Conservation (phyloP, 2,113 vertebrate genomes). For the Toxotes chatareus region DNA sequence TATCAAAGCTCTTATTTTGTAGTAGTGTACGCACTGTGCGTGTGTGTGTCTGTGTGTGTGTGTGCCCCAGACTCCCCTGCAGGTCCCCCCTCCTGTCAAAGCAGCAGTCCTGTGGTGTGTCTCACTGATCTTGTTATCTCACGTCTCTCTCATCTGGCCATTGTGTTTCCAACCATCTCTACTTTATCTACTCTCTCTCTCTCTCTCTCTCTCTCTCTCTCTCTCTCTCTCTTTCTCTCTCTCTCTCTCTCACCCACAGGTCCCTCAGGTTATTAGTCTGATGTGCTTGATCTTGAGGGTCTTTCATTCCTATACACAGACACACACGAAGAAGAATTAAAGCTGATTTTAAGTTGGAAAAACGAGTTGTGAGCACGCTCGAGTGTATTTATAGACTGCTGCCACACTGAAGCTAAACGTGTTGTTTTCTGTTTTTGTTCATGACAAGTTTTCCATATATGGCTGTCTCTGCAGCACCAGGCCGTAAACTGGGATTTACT, state of each 20-base stretch:
- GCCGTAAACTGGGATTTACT: not conserved
- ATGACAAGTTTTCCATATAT: slow-evolving; percentile 41
- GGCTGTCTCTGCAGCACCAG: slow-evolving; percentile 1
- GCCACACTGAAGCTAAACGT: slow-evolving; percentile 2
- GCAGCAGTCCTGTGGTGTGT: slow-evolving; percentile 68
- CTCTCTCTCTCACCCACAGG: slow-evolving; percentile 30
- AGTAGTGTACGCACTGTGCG: not conserved
- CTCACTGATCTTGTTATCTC: slow-evolving; percentile 64
- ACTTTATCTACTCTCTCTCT: slow-evolving; percentile 66
- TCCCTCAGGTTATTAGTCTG: slow-evolving; percentile 55
- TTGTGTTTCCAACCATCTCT: slow-evolving; percentile 70
- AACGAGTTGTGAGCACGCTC: slow-evolving; percentile 1
- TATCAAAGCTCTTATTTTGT: not conserved
- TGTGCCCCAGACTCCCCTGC: slow-evolving; percentile 25
- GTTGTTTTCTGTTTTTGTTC: slow-evolving; percentile 24
- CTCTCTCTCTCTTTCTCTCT: slow-evolving; percentile 25
- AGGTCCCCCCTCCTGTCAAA: slow-evolving; percentile 58
- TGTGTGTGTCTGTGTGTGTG: slow-evolving; percentile 32
- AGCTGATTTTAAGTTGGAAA: slow-evolving; percentile 25
- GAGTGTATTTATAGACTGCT: slow-evolving; percentile 14
- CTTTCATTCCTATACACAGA: slow-evolving; percentile 55
- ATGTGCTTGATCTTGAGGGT: slow-evolving; percentile 68
- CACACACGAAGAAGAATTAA: slow-evolving; percentile 18
- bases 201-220: slow-evolving; percentile 32
- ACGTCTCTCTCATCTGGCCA: slow-evolving; percentile 65